These are phyloP conservation scores for Tylochromis polylepis DNA, from an alignment of 2,113 vertebrate genomes.

Conservation along the genomic window DNA sequence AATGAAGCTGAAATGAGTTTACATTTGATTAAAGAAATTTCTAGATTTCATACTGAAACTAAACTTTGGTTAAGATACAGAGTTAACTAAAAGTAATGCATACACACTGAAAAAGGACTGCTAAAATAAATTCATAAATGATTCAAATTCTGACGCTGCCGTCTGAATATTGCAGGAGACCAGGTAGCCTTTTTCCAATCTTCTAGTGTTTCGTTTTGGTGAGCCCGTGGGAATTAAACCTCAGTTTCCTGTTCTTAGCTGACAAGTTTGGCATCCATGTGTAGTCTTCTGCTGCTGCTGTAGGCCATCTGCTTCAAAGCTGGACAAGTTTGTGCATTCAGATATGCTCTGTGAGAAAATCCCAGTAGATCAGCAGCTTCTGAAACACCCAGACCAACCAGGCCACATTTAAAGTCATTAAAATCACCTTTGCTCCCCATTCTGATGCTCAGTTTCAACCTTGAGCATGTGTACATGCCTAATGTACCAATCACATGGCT, in stretches of 20 bases:
- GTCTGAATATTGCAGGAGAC: background rate
- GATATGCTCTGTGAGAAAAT: background rate
- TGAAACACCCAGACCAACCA: background rate
- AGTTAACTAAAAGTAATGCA: background rate
- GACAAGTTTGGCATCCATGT: background rate
- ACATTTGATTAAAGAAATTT: background rate
- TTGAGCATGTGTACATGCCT: background rate
- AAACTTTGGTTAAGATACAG: too few species aligned
- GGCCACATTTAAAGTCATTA: background rate
- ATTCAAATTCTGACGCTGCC: background rate
- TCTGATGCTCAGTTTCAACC: background rate
- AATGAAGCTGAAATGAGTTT: background rate
- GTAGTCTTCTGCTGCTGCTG: background rate
- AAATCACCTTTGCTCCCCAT: background rate
- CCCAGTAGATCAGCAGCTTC: background rate
- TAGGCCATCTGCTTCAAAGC: background rate
- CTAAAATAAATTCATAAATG: background rate
- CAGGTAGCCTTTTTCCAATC: background rate
- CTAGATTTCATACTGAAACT: background rate
- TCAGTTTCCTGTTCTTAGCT: background rate
- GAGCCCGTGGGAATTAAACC: background rate
- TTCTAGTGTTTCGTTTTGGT: background rate
- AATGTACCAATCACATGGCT: background rate
- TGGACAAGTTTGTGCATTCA: background rate
- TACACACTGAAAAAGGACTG: background rate